These are phyloP conservation scores for Salvelinus fontinalis DNA, from an alignment of 2,113 vertebrate species.

Conservation along the genomic window DNA sequence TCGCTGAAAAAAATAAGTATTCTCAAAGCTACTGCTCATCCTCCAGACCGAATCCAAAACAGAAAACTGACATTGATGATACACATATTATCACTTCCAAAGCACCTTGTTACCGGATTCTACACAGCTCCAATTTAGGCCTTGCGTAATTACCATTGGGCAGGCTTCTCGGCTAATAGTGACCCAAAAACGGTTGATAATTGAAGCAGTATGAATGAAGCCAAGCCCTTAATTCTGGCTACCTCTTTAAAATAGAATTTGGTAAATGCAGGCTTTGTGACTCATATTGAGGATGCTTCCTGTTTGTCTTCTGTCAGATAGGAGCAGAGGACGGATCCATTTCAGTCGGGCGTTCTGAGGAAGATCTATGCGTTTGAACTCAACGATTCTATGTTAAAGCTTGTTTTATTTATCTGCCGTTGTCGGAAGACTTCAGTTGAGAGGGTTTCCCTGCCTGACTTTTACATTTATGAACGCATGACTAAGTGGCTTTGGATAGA, in stretches of 20 bases:
- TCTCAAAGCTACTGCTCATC: neutral
- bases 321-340: slow-evolving; percentile 3
- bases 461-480: too few relatives aligned
- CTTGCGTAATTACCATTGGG: slow-evolving; percentile 46
- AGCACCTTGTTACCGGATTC: neutral
- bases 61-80: neutral
- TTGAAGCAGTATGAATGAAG: slow-evolving; percentile 19
- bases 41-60: neutral
- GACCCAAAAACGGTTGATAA: slow-evolving; percentile 49
- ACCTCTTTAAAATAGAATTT: slow-evolving; percentile 27
- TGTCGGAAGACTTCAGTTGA: neutral
- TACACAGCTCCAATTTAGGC: slow-evolving; percentile 33
- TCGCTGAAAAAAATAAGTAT: neutral
- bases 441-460: neutral
- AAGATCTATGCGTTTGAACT: too few relatives aligned
- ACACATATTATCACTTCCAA: neutral
- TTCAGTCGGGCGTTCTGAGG: neutral
- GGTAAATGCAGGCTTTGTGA: slow-evolving; percentile 18
- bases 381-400: too few relatives aligned
- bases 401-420: neutral
- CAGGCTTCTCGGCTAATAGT: slow-evolving; percentile 34
- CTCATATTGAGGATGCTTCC: slow-evolving; percentile 25
- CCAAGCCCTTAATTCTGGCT: slow-evolving; percentile 36
- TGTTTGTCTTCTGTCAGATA: slow-evolving; percentile 4
- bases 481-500: too few relatives aligned